Conservation (phyloP, 2,113 vertebrate genomes). For the Sarotherodon lohbergeri region DNA sequence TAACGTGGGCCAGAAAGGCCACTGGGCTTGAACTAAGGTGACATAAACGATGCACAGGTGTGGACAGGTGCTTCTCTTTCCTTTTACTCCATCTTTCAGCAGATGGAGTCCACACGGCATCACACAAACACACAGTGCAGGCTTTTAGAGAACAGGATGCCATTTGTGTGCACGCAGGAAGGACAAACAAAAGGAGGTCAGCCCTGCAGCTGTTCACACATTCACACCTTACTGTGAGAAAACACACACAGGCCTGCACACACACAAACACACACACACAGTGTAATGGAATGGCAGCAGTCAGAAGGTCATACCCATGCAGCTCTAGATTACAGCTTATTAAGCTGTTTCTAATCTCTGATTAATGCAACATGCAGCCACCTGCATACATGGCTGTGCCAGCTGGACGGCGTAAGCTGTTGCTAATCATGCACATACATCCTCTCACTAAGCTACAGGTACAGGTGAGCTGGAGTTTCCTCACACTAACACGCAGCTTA, state of each 20-base stretch:
- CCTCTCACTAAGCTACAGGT: not conserved
- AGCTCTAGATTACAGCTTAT: not conserved
- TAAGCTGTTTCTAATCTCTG: conserved; percentile 1
- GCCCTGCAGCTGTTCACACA: conserved; percentile 55
- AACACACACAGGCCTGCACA: not conserved
- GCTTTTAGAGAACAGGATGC: not conserved
- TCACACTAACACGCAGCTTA: not conserved
- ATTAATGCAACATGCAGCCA: conserved; percentile 18
- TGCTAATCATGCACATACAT: not conserved
- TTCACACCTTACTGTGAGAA: conserved; percentile 25
- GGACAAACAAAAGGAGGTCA: conserved; percentile 3
- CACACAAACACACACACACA: not conserved
- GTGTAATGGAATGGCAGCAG: not conserved
- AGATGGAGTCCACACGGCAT: not conserved
- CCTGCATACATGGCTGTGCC: not conserved
- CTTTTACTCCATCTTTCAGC: not conserved
- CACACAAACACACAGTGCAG: not conserved
- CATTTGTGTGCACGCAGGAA: not conserved
- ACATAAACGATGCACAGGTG: not conserved
- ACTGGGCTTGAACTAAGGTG: not conserved
- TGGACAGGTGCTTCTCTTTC: not conserved
- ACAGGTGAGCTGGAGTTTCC: rapidly evolving
- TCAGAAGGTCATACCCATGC: not conserved
- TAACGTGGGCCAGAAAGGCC: not conserved
- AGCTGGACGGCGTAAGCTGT: not conserved